Conservation (phyloP, 2,113 vertebrate species). For the Cettia cetti region DNA sequence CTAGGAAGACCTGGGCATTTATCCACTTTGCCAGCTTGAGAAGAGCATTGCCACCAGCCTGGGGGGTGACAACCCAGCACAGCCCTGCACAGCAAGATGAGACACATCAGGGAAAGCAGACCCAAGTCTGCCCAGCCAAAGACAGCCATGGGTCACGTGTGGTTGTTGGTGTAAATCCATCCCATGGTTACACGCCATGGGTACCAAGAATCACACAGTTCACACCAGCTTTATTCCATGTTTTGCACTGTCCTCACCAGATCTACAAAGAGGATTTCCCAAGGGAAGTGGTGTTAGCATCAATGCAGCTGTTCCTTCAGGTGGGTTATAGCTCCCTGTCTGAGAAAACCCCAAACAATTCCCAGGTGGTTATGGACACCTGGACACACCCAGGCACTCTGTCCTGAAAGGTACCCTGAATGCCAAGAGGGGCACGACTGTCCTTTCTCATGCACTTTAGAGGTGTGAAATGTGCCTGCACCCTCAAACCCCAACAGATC, state of each 20-base stretch:
- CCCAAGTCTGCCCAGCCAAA: not conserved
- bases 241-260: not conserved
- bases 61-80: not conserved
- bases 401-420: not conserved
- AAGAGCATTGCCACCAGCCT: not conserved
- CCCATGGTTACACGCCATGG: rapidly evolving
- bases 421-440: rapidly evolving
- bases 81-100: not conserved
- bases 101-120: not conserved
- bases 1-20: not conserved
- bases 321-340: not conserved
- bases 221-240: not conserved
- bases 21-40: not conserved
- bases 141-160: not conserved
- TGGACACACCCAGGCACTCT: not conserved
- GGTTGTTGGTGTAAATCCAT: rapidly evolving
- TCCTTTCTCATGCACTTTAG: not conserved
- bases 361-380: not conserved
- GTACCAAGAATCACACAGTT: not conserved
- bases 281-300: not conserved
- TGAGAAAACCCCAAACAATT: not conserved
- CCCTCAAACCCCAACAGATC: not conserved
- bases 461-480: not conserved
- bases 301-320: not conserved
- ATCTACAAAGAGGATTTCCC: not conserved